Base-by-base conservation (phyloP, 2,888 invertebrate genomes). In the Homarus gammarus region DNA sequence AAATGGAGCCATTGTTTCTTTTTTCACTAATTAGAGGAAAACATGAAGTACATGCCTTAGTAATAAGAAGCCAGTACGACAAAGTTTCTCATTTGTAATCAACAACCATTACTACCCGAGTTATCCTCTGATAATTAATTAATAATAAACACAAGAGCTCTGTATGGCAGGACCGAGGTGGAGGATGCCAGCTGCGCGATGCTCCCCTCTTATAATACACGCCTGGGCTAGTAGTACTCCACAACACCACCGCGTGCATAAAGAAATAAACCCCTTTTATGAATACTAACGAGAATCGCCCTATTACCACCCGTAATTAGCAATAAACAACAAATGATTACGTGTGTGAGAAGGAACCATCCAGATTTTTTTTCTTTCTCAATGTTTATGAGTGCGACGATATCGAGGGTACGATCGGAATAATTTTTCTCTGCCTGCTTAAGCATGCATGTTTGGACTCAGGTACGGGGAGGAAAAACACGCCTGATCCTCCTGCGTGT, bases 391-490 rank as follows among this genome's bases (percentile, higher is more conserved):
- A 18, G 56, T 8, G 64, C 27, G 40, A 10, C 44, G 3, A 22
- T 75, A 75, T 75, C 75, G 27, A 12, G 15, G 33, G 15, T 15
- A 2, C 31, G 27, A 44, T 75, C 75, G n/a, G 75, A n/a, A 75
- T 75, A 44, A 40, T 44, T 44, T 44, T 44, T 75, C 40, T n/a
- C 44, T 40, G 12, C 12, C 40, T 75, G 27, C 12, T 75, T 75
- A 75, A 44, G 75, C 44, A 44, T 75, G 44, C 75, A 44, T 44
- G 75, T 75, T 75, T 44, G 75, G 12, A 75, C 44, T 40, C 75
- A n/a, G 6, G 27, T 64, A n/a, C n/a, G 8, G 1, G 44, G 75
- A 22, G 44, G n/a, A 73, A 36, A 33, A 33, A 1, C 36, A 73
- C n/a, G 73, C 73, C 5, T n/a, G 38, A 73, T 36, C 22, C 36